Conservation (phyloP, 2,113 vertebrate species). For the Datnioides undecimradiatus region DNA sequence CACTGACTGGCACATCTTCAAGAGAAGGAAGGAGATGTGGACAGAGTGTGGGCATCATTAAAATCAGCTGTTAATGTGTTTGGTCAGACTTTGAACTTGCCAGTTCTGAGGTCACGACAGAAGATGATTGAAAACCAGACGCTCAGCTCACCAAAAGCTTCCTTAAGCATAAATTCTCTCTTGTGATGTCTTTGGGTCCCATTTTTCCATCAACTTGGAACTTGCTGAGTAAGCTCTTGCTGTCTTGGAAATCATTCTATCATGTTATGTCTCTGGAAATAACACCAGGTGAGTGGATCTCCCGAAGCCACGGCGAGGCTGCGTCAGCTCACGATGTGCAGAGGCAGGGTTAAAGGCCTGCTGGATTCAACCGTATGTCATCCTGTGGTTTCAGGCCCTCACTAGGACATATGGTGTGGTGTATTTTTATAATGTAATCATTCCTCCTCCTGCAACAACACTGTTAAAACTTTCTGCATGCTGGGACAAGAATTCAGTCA, state of each 20-base stretch:
- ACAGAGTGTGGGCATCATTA: constrained; percentile 11
- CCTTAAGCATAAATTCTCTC: constrained; percentile 5
- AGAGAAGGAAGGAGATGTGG: constrained; percentile 10
- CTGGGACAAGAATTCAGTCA: constrained; percentile 77
- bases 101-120: constrained; percentile 20
- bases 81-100: constrained; percentile 11
- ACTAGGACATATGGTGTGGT: constrained; percentile 66
- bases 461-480: constrained; percentile 74
- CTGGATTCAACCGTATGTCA: constrained; percentile 49
- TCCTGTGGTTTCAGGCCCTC: constrained; percentile 59
- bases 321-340: constrained; percentile 40
- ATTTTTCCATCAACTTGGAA: constrained; percentile 13
- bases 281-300: constrained; percentile 49
- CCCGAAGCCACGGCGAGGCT: constrained; percentile 23
- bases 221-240: constrained; percentile 31
- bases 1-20: constrained; percentile 32
- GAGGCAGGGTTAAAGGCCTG: constrained; percentile 35
- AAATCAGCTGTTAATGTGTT: constrained; percentile 29
- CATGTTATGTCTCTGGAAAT: constrained; percentile 26
- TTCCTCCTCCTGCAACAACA: constrained; percentile 76
- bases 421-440: constrained; percentile 78
- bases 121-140: constrained; percentile 16
- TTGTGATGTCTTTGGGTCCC: constrained; percentile 10
- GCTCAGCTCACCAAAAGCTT: background rate
- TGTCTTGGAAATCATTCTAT: constrained; percentile 23